phyloP scores from a whole-genome alignment of 2,888 invertebrate species.

The Dynastes hyllus region DNA sequence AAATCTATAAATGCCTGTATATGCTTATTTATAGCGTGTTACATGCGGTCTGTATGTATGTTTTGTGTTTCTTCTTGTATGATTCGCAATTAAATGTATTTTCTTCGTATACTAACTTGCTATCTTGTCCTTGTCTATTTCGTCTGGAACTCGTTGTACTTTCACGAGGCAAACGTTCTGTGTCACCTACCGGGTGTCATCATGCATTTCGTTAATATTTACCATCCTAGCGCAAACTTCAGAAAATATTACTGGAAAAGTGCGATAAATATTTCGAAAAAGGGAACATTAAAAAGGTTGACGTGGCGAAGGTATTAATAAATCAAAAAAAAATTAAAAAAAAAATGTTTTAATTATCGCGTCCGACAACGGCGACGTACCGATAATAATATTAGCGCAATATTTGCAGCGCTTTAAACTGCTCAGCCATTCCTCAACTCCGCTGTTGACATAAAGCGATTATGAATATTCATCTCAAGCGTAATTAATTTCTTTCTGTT shows the following conservation, averaged over 20 bases:
- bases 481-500: constrained; percentile 58
- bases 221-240: not conserved
- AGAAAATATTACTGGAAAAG: not conserved
- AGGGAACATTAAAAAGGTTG: not conserved
- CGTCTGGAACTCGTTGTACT: too few species aligned
- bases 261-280: not conserved
- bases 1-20: too few species aligned
- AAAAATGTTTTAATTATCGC: constrained; percentile 10
- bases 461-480: constrained; percentile 57
- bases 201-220: not conserved
- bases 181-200: not conserved
- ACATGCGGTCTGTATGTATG: too few species aligned
- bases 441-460: constrained; percentile 41
- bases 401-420: constrained; percentile 27
- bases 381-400: constrained; percentile 38
- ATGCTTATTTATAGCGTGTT: too few species aligned
- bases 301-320: constrained; percentile 20
- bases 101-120: too few species aligned
- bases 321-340: constrained; percentile 11
- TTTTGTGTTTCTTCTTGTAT: too few species aligned
- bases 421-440: constrained; percentile 26
- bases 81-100: too few species aligned
- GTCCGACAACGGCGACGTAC: constrained; percentile 6
- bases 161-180: too few species aligned
- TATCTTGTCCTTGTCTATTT: too few species aligned